Base-by-base conservation (phyloP, 1,140 invertebrate species). In the Xylocopa sonorina region DNA sequence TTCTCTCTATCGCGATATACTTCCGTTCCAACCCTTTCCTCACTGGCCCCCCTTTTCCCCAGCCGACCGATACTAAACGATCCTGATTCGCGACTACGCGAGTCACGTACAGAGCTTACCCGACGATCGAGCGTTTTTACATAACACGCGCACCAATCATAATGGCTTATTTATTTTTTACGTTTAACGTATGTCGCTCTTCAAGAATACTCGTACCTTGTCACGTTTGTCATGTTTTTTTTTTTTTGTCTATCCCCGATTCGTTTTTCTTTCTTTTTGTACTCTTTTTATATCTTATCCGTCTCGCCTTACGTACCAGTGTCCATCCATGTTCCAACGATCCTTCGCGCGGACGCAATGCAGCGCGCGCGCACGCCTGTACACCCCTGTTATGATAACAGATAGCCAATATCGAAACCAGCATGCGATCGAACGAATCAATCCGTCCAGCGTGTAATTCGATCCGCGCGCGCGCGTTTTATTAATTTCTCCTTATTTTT, bases 141-240 rank as follows among this genome's bases (percentile, higher is more conserved):
- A 68, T 82, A 86, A 89, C 88, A 87, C 81, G 89, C 89, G 89
- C 92, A 93, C 91, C 90, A 90, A 81, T 90, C 77, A 58, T 80
- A 73, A 85, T 90, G 88, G 91, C 92, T 92, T 92, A 93, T 93
- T 93, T 93, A 93, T 92, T 92, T 90, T 90, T 89, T 88, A 90
- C 85, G 87, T 86, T 88, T 89, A 91, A 87, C 78, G 78, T 88
- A 83, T 87, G 88, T 75, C 78, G 72, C 79, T 73, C 71, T 85
- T 77, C 80, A 80, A 84, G 80, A 86, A 85, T 86, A 86, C 84
- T 86, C 84, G 84, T 87, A 83, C 57, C 66, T 75, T 85, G 72
- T 83, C 83, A 80, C 71, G 71, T 73, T 76, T 72, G 41, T 74
- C 72, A 83, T 83, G 55, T 84, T 77, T 69, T 21, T 71, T 24